Percentiles rank a stretch among this genome's conserved stretches.
phyloP scores from a whole-genome alignment of 2,888 invertebrate species.

The Scaptomyza reducta region DNA sequence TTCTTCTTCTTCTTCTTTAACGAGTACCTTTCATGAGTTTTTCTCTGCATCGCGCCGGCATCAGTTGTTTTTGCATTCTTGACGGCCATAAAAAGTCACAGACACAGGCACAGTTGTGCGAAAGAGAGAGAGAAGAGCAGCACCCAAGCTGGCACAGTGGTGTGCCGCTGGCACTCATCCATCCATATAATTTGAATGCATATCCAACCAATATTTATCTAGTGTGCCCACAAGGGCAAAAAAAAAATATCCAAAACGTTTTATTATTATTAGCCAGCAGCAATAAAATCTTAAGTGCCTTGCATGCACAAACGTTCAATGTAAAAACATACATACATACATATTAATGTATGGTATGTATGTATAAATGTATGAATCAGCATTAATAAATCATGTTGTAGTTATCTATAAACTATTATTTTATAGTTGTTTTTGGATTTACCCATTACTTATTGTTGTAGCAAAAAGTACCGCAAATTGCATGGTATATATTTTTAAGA shows the following conservation, averaged over 20 bases:
- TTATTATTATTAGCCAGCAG: conserved; percentile 1
- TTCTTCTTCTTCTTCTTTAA: conserved; percentile 7
- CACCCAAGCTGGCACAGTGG: conserved; percentile 21
- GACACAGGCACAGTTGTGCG: not conserved
- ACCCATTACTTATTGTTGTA: not conserved
- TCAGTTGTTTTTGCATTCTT: conserved; percentile 37
- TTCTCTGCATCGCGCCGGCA: conserved; percentile 4
- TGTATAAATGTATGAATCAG: not conserved
- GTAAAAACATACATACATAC: not conserved
- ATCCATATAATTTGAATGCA: conserved; percentile 1
- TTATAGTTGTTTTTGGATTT: not conserved
- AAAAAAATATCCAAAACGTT: not conserved
- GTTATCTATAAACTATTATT: not conserved
- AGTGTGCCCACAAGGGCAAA: conserved; percentile 13
- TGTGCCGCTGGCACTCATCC: conserved; percentile 18
- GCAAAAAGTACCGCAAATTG: not conserved
- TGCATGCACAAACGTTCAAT: not conserved
- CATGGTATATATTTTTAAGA: not conserved
- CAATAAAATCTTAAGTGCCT: conserved; percentile 22
- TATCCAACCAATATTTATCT: conserved; percentile 22
- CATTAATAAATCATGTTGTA: not conserved
- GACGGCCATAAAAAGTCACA: conserved; percentile 43
- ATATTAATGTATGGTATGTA: no score
- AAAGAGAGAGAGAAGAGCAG: not conserved
- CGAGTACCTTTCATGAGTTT: conserved; percentile 23